Evolutionary conservation across 2,888 invertebrate species (phyloP), one percentile per base, ranked within the genome.

Genomic region (Leptodirus hochenwartii): DNA sequence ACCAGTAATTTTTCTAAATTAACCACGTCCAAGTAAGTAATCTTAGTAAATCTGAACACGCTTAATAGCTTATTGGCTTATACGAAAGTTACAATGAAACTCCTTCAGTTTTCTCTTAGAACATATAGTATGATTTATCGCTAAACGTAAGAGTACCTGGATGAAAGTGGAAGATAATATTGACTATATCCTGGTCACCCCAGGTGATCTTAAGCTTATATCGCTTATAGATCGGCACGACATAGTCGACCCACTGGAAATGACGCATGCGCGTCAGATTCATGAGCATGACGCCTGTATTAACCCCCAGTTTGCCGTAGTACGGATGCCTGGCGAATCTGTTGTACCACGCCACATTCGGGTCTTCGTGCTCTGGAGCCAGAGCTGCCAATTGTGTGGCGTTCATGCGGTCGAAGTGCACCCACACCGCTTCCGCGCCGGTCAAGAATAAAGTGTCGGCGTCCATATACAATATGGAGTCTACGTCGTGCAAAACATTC

Each of bases 221-320:
- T 49, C 81, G 73, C 39, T 77, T 68, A 56, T 84, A 80, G 41
- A 88, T 78, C 3, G 84, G 79, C 37, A 78, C 64, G 15, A 91
- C 72, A 49, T 82, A 78, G 35, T 77, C 67, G 34, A 73, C 72
- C 90, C 93, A 93, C 15, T 75, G 66, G 44, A 88, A 84, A 15
- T 64, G 55, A 35, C 91, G 61, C 81, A 95, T 84, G 45, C 84
- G 66, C 0, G 90, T 90, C 30, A 95, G 59, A 55, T 95, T 91
- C 93, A 95, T 95, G 29, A 95, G 55, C 91, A 95, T 93, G 1
- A 95, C 90, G 20, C 93, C 95, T 1, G 93, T 91, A 58, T 95
- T 95, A 0, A 95, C 70, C 34, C 93, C 93, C 79, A 78, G 59
- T 51, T 73, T 69, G 34, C 85, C 85, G 64, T 85, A 91, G 52